Evolutionary conservation across 2,797 vertebrate species (phyloP).

Genomic region (Coregonus sp.): DNA sequence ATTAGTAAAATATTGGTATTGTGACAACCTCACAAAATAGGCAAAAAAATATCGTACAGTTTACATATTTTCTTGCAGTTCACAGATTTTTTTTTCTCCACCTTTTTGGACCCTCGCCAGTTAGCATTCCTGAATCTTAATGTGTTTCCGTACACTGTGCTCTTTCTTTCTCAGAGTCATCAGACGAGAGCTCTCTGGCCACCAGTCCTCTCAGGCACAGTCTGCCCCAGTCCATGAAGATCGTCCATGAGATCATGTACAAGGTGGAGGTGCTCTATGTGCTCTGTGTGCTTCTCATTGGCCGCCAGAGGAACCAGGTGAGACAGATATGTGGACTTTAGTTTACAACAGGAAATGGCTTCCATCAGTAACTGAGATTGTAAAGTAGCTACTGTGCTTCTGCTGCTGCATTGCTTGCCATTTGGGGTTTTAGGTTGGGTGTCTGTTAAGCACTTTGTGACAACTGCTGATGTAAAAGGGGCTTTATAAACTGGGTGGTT

Average conservation of each 20-base stretch:
- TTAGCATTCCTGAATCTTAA: not conserved
- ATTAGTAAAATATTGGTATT: no score
- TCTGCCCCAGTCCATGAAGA: conserved; percentile 97
- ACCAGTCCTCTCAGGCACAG: conserved; percentile 87
- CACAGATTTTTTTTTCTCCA: no score
- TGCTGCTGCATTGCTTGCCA: not conserved
- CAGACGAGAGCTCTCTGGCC: conserved; percentile 90
- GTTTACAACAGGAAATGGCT: not conserved
- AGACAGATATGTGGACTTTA: conserved; percentile 9
- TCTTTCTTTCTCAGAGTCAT: conserved; percentile 78
- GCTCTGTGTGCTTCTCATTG: conserved; percentile 96
- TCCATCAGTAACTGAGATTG: not conserved
- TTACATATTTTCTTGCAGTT: no score
- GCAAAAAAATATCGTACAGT: no score
- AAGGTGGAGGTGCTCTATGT: conserved; percentile 98
- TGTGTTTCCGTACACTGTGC: not conserved
- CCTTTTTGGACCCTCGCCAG: no score
- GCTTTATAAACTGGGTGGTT: no score
- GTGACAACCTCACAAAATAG: no score
- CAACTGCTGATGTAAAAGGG: no score
- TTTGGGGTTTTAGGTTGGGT: not conserved
- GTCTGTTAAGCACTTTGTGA: no score
- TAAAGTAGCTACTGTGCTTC: not conserved
- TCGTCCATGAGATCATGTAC: conserved; percentile 99
- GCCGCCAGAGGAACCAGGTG: conserved; percentile 97